phyloP scores from a whole-genome alignment of 2,888 invertebrate species.

The Himalopsyche kuldschensis region DNA sequence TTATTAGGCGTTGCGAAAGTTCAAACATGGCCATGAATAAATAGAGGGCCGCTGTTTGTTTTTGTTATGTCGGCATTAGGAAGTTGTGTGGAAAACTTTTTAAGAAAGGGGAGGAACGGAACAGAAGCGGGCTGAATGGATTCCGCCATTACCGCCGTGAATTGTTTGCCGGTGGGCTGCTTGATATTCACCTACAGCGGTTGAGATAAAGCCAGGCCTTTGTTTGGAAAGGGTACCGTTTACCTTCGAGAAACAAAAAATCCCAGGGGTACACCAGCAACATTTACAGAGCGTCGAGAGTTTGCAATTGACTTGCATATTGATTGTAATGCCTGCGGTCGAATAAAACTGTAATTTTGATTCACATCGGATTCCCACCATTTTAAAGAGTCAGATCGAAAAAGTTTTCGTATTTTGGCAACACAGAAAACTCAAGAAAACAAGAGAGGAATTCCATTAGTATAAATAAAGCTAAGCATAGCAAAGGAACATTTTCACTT shows the following conservation, averaged over 20 bases:
- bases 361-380: too few species aligned
- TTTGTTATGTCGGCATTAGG: background rate
- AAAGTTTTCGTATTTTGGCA: too few species aligned
- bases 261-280: background rate
- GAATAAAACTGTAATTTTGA: background rate
- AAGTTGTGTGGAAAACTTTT: background rate
- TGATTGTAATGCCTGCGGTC: background rate
- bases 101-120: background rate
- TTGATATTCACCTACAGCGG: constrained; percentile 20
- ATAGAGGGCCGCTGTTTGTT: background rate
- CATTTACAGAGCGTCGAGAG: background rate
- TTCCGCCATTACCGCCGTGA: constrained; percentile 15
- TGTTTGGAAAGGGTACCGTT: constrained; percentile 5
- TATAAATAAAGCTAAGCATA: too few species aligned
- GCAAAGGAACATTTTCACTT: too few species aligned
- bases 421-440: too few species aligned
- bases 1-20: background rate
- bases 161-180: constrained; percentile 12
- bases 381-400: too few species aligned
- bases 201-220: constrained; percentile 23
- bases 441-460: too few species aligned
- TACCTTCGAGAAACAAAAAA: background rate
- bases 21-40: background rate
- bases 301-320: background rate
- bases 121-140: background rate